These are phyloP conservation scores for Riptortus pedestris DNA, from an alignment of 1,140 invertebrate species.

Conservation along the genomic window DNA sequence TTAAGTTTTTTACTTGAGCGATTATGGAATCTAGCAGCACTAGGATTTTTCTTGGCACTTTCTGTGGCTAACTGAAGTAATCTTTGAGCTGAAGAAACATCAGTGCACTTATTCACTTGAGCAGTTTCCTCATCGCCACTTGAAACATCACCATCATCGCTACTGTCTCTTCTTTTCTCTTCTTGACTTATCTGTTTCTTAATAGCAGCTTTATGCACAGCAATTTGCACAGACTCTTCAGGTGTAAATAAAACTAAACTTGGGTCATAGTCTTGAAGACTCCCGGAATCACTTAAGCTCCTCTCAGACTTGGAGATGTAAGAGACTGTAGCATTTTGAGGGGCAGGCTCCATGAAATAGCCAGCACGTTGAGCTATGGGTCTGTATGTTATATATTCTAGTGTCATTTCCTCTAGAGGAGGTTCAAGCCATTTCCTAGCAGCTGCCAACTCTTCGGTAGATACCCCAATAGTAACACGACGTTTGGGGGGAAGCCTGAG, in stretches of 20 bases:
- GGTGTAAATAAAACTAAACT: slow-evolving; percentile 37
- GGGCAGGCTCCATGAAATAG: slow-evolving; percentile 24
- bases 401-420: slow-evolving; percentile 8
- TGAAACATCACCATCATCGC: slow-evolving; percentile 32
- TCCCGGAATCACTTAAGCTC: slow-evolving; percentile 21
- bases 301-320: slow-evolving; percentile 14
- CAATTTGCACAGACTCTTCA: slow-evolving; percentile 38
- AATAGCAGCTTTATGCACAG: slow-evolving; percentile 39
- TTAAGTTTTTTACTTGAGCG: slow-evolving; percentile 53
- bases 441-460: slow-evolving; percentile 60
- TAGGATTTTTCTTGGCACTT: slow-evolving; percentile 36
- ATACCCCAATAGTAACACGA: slow-evolving; percentile 70
- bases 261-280: slow-evolving; percentile 35
- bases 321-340: slow-evolving; percentile 22
- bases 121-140: slow-evolving; percentile 32
- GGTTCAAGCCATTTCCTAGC: slow-evolving; percentile 57
- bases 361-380: slow-evolving; percentile 25
- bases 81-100: slow-evolving; percentile 33
- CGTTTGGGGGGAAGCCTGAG: slow-evolving; percentile 42
- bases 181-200: slow-evolving; percentile 38
- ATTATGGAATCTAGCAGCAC: slow-evolving; percentile 30
- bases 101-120: slow-evolving; percentile 7
- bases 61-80: slow-evolving; percentile 33
- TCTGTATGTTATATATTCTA: slow-evolving; percentile 9
- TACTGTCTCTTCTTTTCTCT: slow-evolving; percentile 27